Conservation (phyloP, 1,140 invertebrate genomes). For the Pinna nobilis region DNA sequence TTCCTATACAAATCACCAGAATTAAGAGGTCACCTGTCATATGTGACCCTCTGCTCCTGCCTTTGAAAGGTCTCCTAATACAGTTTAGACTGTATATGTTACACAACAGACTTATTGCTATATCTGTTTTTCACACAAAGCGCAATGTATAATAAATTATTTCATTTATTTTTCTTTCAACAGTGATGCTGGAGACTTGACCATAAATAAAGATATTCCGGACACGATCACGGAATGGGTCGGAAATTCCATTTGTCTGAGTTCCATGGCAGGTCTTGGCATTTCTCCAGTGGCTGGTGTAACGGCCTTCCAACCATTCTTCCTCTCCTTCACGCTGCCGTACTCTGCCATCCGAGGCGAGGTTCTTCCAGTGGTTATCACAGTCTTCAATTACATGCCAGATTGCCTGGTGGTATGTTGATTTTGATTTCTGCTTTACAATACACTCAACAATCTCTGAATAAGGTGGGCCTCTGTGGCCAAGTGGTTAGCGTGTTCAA, state of each 20-base stretch:
- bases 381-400: slow-evolving; percentile 94
- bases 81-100: not conserved
- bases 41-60: too few species aligned
- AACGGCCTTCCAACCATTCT: slow-evolving; percentile 92
- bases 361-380: slow-evolving; percentile 89
- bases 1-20: too few species aligned
- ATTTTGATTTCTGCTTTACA: not conserved
- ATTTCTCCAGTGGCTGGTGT: slow-evolving; percentile 81
- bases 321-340: slow-evolving; percentile 89
- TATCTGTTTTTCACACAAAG: not conserved
- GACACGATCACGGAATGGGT: slow-evolving; percentile 95
- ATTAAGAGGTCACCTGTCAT: not conserved
- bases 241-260: slow-evolving; percentile 93
- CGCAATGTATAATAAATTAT: not conserved
- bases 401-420: slow-evolving; percentile 79
- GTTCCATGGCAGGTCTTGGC: slow-evolving; percentile 88
- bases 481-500: too few species aligned
- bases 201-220: slow-evolving; percentile 80
- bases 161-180: slow-evolving; percentile 36
- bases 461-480: not conserved
- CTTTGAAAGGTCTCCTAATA: not conserved
- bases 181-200: slow-evolving; percentile 75
- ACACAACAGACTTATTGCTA: not conserved
- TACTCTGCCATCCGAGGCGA: slow-evolving; percentile 93
- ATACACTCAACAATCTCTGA: not conserved